Evolutionary conservation across 2,797 vertebrate genomes (phyloP).

Genomic region (Thalassophryne amazonica): DNA sequence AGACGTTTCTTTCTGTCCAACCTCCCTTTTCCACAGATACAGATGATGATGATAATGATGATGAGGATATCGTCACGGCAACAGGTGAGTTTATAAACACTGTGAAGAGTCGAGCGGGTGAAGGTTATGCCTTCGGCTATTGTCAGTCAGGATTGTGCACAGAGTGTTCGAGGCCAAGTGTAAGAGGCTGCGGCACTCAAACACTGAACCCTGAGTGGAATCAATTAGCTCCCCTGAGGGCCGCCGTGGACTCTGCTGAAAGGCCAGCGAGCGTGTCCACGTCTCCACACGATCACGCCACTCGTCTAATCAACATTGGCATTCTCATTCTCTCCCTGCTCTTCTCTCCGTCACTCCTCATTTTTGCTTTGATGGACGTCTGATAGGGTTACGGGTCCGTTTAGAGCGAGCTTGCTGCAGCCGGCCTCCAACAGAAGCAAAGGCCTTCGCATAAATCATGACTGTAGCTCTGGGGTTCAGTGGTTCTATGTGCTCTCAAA

Average conservation of each 20-base stretch:
- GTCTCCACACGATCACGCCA: constrained; percentile 29
- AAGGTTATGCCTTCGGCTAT: constrained; percentile 46
- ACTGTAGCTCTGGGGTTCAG: no score
- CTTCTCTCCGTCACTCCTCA: constrained; percentile 66
- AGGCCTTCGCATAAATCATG: no score
- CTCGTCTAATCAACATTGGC: constrained; percentile 70
- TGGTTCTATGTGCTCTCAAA: no score
- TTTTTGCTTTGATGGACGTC: constrained; percentile 64
- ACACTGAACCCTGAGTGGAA: constrained; percentile 73
- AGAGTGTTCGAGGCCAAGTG: constrained; percentile 21
- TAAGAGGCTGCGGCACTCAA: constrained; percentile 19
- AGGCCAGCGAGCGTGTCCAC: constrained; percentile 60
- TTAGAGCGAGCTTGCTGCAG: constrained; percentile 39
- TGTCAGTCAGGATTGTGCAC: constrained; percentile 40
- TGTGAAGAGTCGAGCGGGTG: constrained; percentile 16
- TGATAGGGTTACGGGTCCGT: constrained; percentile 75
- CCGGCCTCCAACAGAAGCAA: constrained; percentile 5
- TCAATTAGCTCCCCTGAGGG: constrained; percentile 68
- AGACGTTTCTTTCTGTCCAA: no score
- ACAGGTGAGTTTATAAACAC: constrained; percentile 49
- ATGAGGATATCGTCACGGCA: background rate
- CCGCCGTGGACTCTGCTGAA: constrained; percentile 45
- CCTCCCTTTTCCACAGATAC: constrained; percentile 28
- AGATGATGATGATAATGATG: constrained; percentile 61
- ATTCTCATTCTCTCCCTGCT: constrained; percentile 60